Evolutionary conservation across 2,888 invertebrate genomes (phyloP).

Genomic region (Hybos culiciformis): DNA sequence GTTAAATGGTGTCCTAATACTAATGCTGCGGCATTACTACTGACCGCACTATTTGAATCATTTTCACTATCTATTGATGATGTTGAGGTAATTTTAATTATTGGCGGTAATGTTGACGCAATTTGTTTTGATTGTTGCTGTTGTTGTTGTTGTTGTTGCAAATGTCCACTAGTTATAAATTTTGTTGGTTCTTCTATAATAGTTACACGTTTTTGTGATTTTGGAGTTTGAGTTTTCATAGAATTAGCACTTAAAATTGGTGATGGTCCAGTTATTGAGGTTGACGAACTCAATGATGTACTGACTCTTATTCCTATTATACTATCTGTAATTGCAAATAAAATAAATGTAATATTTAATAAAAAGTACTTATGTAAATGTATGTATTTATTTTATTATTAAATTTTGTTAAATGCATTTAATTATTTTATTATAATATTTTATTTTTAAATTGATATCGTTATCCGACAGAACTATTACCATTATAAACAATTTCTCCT

Average conservation of each 20-base stretch:
- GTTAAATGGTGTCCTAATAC: neutral
- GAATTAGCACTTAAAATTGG: conserved; percentile 19
- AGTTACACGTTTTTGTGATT: conserved; percentile 33
- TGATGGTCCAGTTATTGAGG: conserved; percentile 5
- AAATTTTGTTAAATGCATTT: too few relatives aligned
- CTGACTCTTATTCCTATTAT: conserved; percentile 32
- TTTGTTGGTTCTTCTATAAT: conserved; percentile 27
- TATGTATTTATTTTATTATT: too few relatives aligned
- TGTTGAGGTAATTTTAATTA: conserved; percentile 19
- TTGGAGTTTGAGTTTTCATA: conserved; percentile 27
- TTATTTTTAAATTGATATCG: too few relatives aligned
- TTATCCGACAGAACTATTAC: too few relatives aligned
- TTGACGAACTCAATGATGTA: conserved; percentile 18
- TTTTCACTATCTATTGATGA: conserved; percentile 13
- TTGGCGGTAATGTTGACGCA: conserved; percentile 16
- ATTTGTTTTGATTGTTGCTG: conserved; percentile 4
- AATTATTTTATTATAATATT: too few relatives aligned
- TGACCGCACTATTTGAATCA: neutral
- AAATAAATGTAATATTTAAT: neutral
- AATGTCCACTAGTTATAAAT: conserved; percentile 11
- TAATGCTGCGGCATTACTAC: neutral
- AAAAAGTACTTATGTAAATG: too few relatives aligned
- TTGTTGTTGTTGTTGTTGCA: conserved; percentile 18
- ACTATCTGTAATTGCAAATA: conserved; percentile 24
- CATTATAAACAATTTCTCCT: too few relatives aligned